Conservation (phyloP, 2,113 vertebrate genomes). For the Thomomys bottae region DNA sequence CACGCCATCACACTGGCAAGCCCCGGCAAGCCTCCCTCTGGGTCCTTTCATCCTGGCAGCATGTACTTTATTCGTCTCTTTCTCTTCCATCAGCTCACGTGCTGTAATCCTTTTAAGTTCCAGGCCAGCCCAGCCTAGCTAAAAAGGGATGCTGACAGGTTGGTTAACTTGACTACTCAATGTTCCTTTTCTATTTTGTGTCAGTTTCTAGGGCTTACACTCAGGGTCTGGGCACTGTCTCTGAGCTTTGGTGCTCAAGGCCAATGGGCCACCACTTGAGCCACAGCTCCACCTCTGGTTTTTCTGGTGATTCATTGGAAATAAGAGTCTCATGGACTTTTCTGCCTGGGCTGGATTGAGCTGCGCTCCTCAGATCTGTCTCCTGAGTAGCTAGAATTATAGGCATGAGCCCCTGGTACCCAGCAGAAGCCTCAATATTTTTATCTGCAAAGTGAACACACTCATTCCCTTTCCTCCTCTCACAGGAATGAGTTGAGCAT, state of each 20-base stretch:
- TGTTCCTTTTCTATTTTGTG: not conserved
- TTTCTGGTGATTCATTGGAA: too few species aligned
- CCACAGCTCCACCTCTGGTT: too few species aligned
- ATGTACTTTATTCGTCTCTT: not conserved
- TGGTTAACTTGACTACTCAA: not conserved
- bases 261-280: too few species aligned
- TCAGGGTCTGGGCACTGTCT: too few species aligned
- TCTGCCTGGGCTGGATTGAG: too few species aligned
- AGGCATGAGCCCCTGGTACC: too few species aligned
- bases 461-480: not conserved
- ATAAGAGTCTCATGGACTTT: too few species aligned
- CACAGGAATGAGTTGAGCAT: not conserved
- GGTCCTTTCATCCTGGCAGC: not conserved
- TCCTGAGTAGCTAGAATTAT: too few species aligned
- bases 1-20: not conserved
- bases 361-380: too few species aligned
- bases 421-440: not conserved
- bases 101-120: not conserved
- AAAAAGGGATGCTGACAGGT: not conserved
- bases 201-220: too few species aligned
- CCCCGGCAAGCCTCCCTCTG: not conserved
- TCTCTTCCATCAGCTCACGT: not conserved
- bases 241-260: too few species aligned
- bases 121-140: not conserved
- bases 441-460: not conserved